These are phyloP conservation scores for Fulica atra DNA, from an alignment of 2,113 vertebrate genomes.

Conservation along the genomic window DNA sequence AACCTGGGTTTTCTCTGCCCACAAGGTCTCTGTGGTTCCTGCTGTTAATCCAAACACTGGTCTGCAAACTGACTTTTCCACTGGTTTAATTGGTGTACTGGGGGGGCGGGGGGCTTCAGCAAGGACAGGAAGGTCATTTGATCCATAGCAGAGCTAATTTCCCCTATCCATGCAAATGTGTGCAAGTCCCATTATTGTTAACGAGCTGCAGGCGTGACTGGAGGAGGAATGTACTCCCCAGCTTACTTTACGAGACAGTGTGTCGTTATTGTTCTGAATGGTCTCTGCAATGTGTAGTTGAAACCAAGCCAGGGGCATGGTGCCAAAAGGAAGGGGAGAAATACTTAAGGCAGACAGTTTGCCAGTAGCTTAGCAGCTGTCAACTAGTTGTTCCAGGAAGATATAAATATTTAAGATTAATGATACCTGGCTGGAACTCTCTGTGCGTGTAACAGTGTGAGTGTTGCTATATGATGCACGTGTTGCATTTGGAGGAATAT, in stretches of 20 bases:
- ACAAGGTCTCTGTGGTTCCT: not conserved
- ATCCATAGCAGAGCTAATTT: not conserved
- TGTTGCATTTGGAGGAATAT: not conserved
- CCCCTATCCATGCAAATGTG: not conserved
- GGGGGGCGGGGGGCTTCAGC: not conserved
- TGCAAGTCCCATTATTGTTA: not conserved
- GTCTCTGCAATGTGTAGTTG: conserved; percentile 7
- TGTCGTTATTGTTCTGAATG: not conserved
- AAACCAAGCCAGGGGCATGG: conserved; percentile 13
- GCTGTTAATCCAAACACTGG: not conserved
- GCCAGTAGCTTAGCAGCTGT: conserved; percentile 56
- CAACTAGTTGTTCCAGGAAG: conserved; percentile 31
- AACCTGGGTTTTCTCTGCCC: not conserved
- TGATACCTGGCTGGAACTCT: not conserved
- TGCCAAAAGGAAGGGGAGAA: conserved; percentile 17
- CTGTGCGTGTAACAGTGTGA: not conserved
- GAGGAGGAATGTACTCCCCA: not conserved
- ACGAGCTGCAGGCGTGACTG: not conserved
- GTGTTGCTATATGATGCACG: not conserved
- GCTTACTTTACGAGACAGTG: not conserved
- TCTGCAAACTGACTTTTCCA: not conserved
- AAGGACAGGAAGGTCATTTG: not conserved
- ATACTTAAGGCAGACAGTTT: not conserved
- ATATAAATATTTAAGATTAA: conserved; percentile 42
- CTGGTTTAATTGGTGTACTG: not conserved